Conservation (phyloP, 1,140 invertebrate genomes). For the Pseudobourletiella spinata region DNA sequence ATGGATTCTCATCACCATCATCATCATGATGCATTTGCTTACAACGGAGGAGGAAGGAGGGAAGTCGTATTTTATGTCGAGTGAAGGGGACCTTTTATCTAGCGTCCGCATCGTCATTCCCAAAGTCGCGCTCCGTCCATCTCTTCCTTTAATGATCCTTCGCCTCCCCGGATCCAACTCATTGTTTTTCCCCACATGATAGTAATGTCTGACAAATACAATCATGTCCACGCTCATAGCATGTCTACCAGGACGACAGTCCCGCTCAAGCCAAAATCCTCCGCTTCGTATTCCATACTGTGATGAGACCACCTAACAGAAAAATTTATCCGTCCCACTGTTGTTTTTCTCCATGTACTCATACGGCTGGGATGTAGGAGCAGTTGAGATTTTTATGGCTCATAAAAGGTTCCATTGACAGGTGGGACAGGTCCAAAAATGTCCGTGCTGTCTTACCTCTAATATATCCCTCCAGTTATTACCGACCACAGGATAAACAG, state of each 20-base stretch:
- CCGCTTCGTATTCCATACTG: background rate
- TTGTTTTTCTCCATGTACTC: too few relatives aligned
- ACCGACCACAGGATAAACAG: too few relatives aligned
- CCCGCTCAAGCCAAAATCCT: background rate
- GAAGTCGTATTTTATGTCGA: background rate
- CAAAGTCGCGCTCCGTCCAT: background rate
- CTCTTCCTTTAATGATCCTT: background rate
- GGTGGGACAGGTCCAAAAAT: background rate
- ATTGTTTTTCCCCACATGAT: background rate
- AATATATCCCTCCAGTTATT: too few relatives aligned
- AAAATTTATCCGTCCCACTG: background rate
- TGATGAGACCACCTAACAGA: conserved; percentile 8
- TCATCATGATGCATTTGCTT: background rate
- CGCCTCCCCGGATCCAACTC: background rate
- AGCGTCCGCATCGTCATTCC: background rate
- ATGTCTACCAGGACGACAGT: background rate
- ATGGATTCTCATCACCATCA: background rate
- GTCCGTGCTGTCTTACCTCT: too few relatives aligned
- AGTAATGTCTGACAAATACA: too few relatives aligned
- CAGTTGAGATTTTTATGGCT: conserved; percentile 8
- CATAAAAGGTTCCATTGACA: conserved; percentile 4
- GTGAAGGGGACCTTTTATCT: background rate
- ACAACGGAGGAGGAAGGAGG: too few relatives aligned
- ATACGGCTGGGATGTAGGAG: too few relatives aligned
- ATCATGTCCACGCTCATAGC: background rate